Base-by-base conservation (phyloP, 2,888 invertebrate species). In the Ochropleura plecta region DNA sequence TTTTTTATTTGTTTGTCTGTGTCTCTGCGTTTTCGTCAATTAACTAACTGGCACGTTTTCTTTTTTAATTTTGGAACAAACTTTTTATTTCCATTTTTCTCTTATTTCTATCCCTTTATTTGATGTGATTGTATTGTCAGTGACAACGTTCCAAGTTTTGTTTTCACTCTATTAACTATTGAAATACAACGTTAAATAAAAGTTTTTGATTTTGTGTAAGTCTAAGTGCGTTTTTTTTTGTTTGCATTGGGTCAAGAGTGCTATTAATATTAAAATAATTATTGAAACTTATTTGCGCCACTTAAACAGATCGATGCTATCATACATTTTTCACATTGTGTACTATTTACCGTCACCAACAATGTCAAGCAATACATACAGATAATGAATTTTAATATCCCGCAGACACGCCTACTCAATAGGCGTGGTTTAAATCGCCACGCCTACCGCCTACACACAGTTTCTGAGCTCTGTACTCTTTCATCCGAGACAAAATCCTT, bases 391-490 rank as follows among this genome's bases (percentile, higher is more conserved):
- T 89, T 89, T 87, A 90, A 89, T 87, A 80, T 81, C 76, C 81
- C 76, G 40, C 59, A 64, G 85, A 85, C 94, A 96, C 96, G 95
- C 96, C 96, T 85, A 91, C 60, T 51, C 42, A 57, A 7, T 81
- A 89, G 96, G 96, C 96, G 96, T 96, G 95, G 90, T 89, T 71
- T 60, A 70, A 69, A 73, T 20, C 66, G 70, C 83, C 93, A 96
- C 96, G 96, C 96, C 96, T 83, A 94, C 91, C 91, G 92, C 94
- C 94, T 93, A 91, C 91, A 90, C 79, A 83, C 86, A 87, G 90
- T 92, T 89, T 87, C 90, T 89, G 89, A 90, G 84, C 88, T 85
- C 88, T 88, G 78, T 90, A 90, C 91, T 93, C 90, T 91, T 91
- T 90, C 90, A 91, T 77, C 77, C 81, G 83, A 91, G 93, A 94